Evolutionary conservation across 2,797 vertebrate genomes (phyloP), one percentile per base, ranked within the genome.

Genomic region (Halcyon badia): DNA sequence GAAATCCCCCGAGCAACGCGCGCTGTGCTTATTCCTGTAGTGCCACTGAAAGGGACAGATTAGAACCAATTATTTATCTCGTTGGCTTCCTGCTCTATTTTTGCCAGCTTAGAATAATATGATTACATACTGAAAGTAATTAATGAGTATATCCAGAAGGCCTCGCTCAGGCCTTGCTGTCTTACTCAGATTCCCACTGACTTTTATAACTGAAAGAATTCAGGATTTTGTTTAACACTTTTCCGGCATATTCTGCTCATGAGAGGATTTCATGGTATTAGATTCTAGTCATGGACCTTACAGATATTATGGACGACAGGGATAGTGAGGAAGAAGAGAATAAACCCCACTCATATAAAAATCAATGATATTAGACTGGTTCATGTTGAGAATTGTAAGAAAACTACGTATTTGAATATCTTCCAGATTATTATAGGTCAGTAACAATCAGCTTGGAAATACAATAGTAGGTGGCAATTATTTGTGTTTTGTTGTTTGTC

Each of bases 21-120:
- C 20, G 64, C 76, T 83, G 11, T n/a, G 84, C 89, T 94, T 81
- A 46, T 89, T 94, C 84, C 83, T 61, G 48, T 68, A 35, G 69
- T 83, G 76, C 92, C 84, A 85, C 84, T 91, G 87, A 81, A 94
- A 94, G 75, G 71, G 61, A 83, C 77, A 82, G 70, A 79, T 95
- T 84, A 90, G 77, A 94, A 85, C 78, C 83, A 91, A 92, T 96
- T 96, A 95, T 94, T 96, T 96, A 70, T 94, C 90, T 89, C 61
- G 60, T 81, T 83, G 89, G 44, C 79, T 94, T 96, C 92, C 91
- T 92, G 71, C 88, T 94, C 35, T 88, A 68, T 94, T 92, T 94
- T 68, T 92, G 65, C 56, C 79, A 90, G 71, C 69, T 94, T 91
- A 41, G 82, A 88, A 91, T 94, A 87, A 90, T 89, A 69, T 49